These are phyloP conservation scores for Macrotis lagotis DNA, from an alignment of 2,113 vertebrate species.

Conservation along the genomic window DNA sequence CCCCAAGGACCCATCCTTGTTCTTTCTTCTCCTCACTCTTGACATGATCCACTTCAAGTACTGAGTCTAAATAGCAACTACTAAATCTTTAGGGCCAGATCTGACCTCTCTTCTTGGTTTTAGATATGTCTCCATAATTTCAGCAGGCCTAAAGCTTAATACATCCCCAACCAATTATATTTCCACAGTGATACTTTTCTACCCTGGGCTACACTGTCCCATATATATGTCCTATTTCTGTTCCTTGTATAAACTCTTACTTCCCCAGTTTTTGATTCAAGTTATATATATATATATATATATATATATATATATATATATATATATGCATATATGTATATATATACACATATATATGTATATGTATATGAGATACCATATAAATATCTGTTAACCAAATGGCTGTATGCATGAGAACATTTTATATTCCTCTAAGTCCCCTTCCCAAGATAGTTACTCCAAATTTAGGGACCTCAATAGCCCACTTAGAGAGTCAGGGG, in stretches of 20 bases:
- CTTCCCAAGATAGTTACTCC: neutral
- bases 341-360: no score
- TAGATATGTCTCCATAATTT: neutral
- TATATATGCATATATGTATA: no score
- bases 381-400: neutral
- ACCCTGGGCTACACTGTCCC: neutral
- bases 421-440: neutral
- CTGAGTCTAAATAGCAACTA: neutral
- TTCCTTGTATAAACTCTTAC: neutral
- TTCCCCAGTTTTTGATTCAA: neutral
- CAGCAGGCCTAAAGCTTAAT: neutral
- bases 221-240: neutral
- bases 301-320: no score
- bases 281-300: no score
- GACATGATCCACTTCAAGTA: neutral
- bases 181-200: neutral
- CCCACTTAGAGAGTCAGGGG: neutral
- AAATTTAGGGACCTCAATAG: neutral
- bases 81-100: neutral
- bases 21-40: neutral
- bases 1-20: neutral
- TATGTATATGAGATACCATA: no score
- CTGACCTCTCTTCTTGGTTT: neutral
- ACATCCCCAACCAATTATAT: neutral
- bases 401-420: neutral